phyloP scores from a whole-genome alignment of 2,113 vertebrate species.

The Cariama cristata region DNA sequence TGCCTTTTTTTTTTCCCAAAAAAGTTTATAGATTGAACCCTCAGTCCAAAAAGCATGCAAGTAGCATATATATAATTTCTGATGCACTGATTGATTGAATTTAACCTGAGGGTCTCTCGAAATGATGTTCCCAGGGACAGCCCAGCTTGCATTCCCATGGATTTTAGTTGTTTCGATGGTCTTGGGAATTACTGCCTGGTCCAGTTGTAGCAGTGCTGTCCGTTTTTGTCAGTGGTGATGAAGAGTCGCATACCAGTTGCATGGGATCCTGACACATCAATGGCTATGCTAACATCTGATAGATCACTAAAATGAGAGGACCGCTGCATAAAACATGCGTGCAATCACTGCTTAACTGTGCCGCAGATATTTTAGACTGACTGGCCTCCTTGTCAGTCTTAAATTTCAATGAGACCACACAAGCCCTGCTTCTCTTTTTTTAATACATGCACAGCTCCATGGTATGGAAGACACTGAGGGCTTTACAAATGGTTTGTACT shows the following conservation, averaged over 20 bases:
- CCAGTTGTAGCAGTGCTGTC: neutral
- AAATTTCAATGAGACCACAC: neutral
- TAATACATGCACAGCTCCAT: neutral
- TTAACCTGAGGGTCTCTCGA: neutral
- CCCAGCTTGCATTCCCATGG: neutral
- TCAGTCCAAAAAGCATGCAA: neutral
- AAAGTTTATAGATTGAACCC: neutral
- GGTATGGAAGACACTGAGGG: neutral
- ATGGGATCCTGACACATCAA: neutral
- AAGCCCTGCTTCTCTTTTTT: neutral
- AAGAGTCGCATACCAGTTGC: neutral
- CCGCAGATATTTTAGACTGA: neutral
- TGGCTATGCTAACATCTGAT: neutral
- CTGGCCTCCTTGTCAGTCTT: neutral
- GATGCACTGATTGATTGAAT: neutral
- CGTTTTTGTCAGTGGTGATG: neutral
- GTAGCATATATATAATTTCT: neutral
- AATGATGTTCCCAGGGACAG: neutral
- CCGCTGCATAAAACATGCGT: neutral
- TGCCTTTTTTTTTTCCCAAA: neutral
- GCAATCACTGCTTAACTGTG: neutral
- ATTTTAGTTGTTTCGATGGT: neutral
- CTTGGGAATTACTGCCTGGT: neutral
- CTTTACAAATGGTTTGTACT: neutral
- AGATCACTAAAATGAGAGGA: neutral